Base-by-base conservation (phyloP, 2,888 invertebrate genomes). In the Polydrusus tereticollis region DNA sequence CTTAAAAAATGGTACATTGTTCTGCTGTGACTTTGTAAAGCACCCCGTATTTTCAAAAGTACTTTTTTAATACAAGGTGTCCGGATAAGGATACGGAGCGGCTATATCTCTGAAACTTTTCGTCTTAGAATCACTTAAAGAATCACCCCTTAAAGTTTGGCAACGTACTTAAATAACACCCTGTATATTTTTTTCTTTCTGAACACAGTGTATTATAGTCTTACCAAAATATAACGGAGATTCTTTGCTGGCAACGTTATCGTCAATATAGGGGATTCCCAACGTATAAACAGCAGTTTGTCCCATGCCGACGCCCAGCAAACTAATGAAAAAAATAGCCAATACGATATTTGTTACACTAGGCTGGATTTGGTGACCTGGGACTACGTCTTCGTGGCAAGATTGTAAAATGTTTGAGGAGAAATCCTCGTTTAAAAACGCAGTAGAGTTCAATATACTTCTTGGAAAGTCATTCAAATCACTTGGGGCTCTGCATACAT, bases 191-290 rank as follows among this genome's bases (percentile, higher is more conserved):
- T n/a, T n/a, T n/a, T n/a, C n/a, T n/a, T n/a, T n/a, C n/a, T n/a
- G n/a, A n/a, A n/a, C n/a, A n/a, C n/a, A n/a, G n/a, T n/a, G n/a
- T n/a, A 23, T 52, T 1, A 2, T 20, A 41, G 6, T 10, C 90
- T 90, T 86, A 94, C 94, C 94, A 87, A 96, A 95, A 87, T 97
- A 97, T 78, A 96, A 89, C 23, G 97, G 96, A 70, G 96, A 96
- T 85, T 96, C 96, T 80, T 94, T 90, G 86, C 94, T 95, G 80
- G 95, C 94, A 71, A 97, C 96, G 85, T 97, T 97, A 85, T 97
- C 96, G 80, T 97, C 97, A 76, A 97, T 95, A 84, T 95, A 97
- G 3, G 97, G 96, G 80, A 97, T 96, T 16, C 96, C 97, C 45
- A 97, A 89, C 18, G 96, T 96, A 78, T 95, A 94, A 67, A 96